These are phyloP conservation scores for Siniperca chuatsi DNA, from an alignment of 2,113 vertebrate genomes.

Conservation along the genomic window DNA sequence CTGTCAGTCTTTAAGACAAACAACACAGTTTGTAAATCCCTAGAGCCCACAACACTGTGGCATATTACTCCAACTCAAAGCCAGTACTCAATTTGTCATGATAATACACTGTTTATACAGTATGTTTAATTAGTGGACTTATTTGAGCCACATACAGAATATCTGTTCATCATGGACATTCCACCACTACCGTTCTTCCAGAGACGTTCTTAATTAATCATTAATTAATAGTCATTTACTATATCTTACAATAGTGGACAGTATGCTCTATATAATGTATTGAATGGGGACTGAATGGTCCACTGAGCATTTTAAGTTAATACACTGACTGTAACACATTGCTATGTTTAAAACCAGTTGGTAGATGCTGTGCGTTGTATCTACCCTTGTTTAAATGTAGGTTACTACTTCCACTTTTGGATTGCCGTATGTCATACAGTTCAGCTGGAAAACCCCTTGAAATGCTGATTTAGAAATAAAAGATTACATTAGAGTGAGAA, in stretches of 20 bases:
- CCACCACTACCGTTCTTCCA: neutral
- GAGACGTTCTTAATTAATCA: neutral
- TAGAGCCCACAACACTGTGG: neutral
- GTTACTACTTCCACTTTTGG: neutral
- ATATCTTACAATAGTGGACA: neutral
- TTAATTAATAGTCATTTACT: neutral
- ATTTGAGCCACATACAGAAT: neutral
- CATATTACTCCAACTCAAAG: slow-evolving; percentile 11
- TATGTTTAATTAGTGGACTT: accelerated
- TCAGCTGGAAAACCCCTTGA: neutral
- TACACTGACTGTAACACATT: neutral
- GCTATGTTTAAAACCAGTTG: neutral
- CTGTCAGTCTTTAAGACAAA: slow-evolving; percentile 16
- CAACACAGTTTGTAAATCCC: slow-evolving; percentile 8
- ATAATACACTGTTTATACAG: neutral
- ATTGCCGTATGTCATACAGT: neutral
- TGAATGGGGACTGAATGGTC: neutral
- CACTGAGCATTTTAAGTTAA: neutral
- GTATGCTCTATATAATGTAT: neutral
- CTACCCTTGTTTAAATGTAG: neutral
- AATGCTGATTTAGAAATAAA: slow-evolving; percentile 1
- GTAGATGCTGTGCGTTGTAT: neutral
- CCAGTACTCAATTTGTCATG: neutral
- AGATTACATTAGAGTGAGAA: neutral
- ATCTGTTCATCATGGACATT: slow-evolving; percentile 5